Percentiles rank a stretch among this genome's conserved stretches.
Evolutionary conservation across 1,140 invertebrate species (phyloP).

Genomic region (Aphaenogaster ashmeadi): DNA sequence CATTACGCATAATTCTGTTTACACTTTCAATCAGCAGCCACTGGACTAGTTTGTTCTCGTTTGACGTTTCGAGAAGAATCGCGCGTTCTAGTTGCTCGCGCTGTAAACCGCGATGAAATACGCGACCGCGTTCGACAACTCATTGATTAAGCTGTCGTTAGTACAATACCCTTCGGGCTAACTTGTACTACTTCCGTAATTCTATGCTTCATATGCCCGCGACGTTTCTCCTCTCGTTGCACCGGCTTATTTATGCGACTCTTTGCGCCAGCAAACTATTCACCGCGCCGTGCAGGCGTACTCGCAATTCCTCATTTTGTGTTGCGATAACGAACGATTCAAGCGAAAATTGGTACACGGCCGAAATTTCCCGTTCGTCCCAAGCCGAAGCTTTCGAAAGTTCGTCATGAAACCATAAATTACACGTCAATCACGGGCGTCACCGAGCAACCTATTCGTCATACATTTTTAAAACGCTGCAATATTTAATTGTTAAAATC

Average conservation of each 20-base stretch:
- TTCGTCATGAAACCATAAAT: not conserved
- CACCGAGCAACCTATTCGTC: not conserved
- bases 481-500: constrained; percentile 9
- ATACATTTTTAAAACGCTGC: constrained; percentile 1
- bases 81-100: constrained; percentile 15
- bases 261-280: not conserved
- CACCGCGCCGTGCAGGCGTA: not conserved
- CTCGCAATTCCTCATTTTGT: not conserved
- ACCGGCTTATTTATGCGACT: constrained; percentile 32
- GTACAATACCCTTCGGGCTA: constrained; percentile 30
- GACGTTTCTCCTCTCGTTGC: not conserved
- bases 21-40: constrained; percentile 11
- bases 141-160: constrained; percentile 52
- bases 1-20: constrained; percentile 43
- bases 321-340: constrained; percentile 24
- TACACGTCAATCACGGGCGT: constrained; percentile 6
- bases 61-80: constrained; percentile 21
- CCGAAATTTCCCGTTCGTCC: not conserved
- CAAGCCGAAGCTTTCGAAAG: not conserved
- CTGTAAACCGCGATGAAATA: constrained; percentile 26
- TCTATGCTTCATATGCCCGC: not conserved
- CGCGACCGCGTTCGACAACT: constrained; percentile 47
- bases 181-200: constrained; percentile 45
- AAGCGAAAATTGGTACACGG: not conserved
- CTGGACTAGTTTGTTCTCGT: constrained; percentile 2